Evolutionary conservation across 2,797 vertebrate genomes (phyloP).

Genomic region (Melanogrammus aeglefinus): DNA sequence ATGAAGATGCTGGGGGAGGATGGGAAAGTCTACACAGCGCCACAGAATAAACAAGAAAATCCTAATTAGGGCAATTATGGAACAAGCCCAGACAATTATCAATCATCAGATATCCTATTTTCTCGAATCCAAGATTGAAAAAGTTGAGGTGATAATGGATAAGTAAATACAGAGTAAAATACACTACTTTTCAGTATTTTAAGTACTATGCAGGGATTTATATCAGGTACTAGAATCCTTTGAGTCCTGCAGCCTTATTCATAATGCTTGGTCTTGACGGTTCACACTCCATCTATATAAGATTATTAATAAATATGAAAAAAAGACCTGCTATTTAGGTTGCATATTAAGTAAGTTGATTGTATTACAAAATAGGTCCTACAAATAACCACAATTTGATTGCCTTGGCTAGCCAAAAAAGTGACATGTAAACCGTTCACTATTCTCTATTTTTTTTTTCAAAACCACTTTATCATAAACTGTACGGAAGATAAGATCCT

Average conservation of each 20-base stretch:
- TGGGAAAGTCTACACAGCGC: constrained; percentile 14
- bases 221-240: background rate
- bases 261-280: background rate
- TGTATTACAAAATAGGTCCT: background rate
- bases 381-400: background rate
- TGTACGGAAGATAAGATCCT: background rate
- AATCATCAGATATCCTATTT: constrained; percentile 15
- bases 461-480: background rate
- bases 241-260: background rate
- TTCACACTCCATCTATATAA: background rate
- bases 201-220: background rate
- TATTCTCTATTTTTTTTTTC: background rate
- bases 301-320: background rate
- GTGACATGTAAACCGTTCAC: background rate
- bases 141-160: background rate
- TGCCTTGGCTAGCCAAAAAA: background rate
- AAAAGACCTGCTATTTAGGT: background rate
- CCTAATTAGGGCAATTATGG: constrained; percentile 49
- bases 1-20: constrained; percentile 23
- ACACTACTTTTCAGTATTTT: background rate
- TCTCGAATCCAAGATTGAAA: constrained; percentile 12
- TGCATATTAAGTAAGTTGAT: too few relatives aligned
- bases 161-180: background rate
- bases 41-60: constrained; percentile 32
- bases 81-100: constrained; percentile 41